Evolutionary conservation across 2,888 invertebrate species (phyloP).

Genomic region (Masnerella sp.): DNA sequence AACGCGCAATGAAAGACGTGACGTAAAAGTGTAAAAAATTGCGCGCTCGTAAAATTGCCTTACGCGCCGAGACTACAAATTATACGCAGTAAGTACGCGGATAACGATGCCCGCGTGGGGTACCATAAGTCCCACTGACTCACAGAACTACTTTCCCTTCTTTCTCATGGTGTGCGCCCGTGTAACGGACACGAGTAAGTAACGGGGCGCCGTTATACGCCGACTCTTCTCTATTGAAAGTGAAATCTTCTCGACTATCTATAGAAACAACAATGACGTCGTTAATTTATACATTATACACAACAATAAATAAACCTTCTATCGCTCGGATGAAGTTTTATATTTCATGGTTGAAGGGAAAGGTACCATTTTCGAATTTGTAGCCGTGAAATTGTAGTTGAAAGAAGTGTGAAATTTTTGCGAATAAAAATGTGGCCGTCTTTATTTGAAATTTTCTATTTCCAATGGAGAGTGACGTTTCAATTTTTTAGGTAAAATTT

Average conservation of each 20-base stretch:
- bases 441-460: too few relatives aligned
- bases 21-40: conserved; percentile 24
- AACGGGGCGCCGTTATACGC: conserved; percentile 71
- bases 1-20: conserved; percentile 26
- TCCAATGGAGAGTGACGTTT: too few relatives aligned
- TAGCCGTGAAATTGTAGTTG: too few relatives aligned
- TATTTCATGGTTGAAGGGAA: too few relatives aligned
- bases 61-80: conserved; percentile 36
- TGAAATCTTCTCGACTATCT: conserved; percentile 56
- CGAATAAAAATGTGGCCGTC: too few relatives aligned
- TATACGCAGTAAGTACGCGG: conserved; percentile 21
- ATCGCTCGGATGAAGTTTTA: too few relatives aligned
- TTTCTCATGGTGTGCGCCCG: conserved; percentile 66
- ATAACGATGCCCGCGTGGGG: conserved; percentile 46
- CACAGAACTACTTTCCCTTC: conserved; percentile 77
- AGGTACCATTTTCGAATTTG: too few relatives aligned
- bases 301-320: conserved; percentile 33
- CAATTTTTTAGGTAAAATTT: too few relatives aligned
- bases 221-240: conserved; percentile 63
- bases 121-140: conserved; percentile 76
- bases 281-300: conserved; percentile 27
- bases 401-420: too few relatives aligned
- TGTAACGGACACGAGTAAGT: conserved; percentile 60
- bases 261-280: conserved; percentile 36
- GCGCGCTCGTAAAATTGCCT: conserved; percentile 30